Evolutionary conservation across 2,113 vertebrate genomes (phyloP), one percentile per base, ranked within the genome.

Genomic region (Rhadina sibilatrix): DNA sequence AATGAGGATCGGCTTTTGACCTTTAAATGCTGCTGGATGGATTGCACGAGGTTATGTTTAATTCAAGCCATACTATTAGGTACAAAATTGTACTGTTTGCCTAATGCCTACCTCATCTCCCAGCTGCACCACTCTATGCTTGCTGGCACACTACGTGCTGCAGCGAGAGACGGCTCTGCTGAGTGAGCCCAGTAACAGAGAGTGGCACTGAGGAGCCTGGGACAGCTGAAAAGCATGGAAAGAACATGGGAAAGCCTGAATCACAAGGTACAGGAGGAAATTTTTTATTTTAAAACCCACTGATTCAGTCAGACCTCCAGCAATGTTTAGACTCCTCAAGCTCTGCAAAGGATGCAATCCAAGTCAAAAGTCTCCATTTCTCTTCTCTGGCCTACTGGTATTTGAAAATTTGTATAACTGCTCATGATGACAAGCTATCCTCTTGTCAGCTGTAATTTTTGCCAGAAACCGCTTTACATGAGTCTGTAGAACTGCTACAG

Each of bases 21-120:
- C 93, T 93, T 92, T 94, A 82, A 89, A 76, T 64, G 94, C 83
- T 76, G 77, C 47, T 90, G 75, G 68, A 84, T 53, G 69, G 80
- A 65, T 60, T 68, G 81, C 87, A 82, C 0, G 4, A 82, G 70
- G 65, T 23, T 71, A 56, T 38, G 60, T 87, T 89, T 83, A 72
- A 90, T 80, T 95, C 80, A 84, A 89, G 80, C 0, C 4, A 49
- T n/a, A 46, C 44, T 64, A 25, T 31, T 30, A 78, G 59, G 56
- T 59, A 74, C 14, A 38, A 83, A 93, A 70, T 27, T 3, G 69
- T 15, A 44, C 49, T 82, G 69, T 75, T 92, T 92, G 89, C 60
- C 47, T 37, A n/a, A 71, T 9, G 44, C 38, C 83, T 71, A 81
- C 54, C 38, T 54, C 50, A 37, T 27, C 70, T 63, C 59, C 68